Percentiles rank a stretch among this genome's conserved stretches.
Evolutionary conservation across 1,140 invertebrate genomes (phyloP).

Genomic region (Archegozetes longisetosus): DNA sequence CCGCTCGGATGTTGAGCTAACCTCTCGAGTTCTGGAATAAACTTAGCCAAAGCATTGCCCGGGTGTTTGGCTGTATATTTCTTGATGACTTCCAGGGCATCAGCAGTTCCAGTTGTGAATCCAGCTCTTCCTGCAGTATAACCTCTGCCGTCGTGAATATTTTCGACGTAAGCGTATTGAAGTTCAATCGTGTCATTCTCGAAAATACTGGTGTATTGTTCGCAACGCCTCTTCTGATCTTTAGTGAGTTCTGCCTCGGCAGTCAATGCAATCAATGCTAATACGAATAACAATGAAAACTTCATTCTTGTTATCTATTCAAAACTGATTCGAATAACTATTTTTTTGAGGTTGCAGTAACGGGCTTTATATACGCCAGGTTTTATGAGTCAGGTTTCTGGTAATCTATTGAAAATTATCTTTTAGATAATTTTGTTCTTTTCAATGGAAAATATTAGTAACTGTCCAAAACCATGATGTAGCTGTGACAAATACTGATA

Average conservation of each 20-base stretch:
- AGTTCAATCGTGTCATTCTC: background rate
- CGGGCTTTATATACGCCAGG: too few relatives aligned
- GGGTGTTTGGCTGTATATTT: slow-evolving; percentile 1
- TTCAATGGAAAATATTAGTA: too few relatives aligned
- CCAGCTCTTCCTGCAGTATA: slow-evolving; percentile 7
- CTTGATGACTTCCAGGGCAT: slow-evolving; percentile 3
- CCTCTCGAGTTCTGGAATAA: slow-evolving; percentile 2
- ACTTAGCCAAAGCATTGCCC: slow-evolving; percentile 6
- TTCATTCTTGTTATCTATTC: background rate
- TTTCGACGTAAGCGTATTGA: slow-evolving; percentile 7
- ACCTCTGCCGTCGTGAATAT: slow-evolving; percentile 11
- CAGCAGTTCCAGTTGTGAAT: slow-evolving; percentile 4
- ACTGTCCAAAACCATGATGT: too few relatives aligned
- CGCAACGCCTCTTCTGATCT: background rate
- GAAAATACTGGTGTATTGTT: background rate
- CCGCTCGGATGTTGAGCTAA: background rate
- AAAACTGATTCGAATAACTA: background rate
- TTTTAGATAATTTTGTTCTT: too few relatives aligned
- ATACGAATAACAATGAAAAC: background rate
- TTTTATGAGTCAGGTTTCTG: too few relatives aligned
- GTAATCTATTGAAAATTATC: too few relatives aligned
- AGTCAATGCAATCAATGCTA: background rate
- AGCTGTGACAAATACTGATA: too few relatives aligned
- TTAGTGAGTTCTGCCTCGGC: background rate
- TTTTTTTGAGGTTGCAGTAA: too few relatives aligned